A percentile compares a stretch with the other conserved stretches of the same genome.
Evolutionary conservation across 2,888 invertebrate species (phyloP).

Genomic region (Mechanitis messenoides): DNA sequence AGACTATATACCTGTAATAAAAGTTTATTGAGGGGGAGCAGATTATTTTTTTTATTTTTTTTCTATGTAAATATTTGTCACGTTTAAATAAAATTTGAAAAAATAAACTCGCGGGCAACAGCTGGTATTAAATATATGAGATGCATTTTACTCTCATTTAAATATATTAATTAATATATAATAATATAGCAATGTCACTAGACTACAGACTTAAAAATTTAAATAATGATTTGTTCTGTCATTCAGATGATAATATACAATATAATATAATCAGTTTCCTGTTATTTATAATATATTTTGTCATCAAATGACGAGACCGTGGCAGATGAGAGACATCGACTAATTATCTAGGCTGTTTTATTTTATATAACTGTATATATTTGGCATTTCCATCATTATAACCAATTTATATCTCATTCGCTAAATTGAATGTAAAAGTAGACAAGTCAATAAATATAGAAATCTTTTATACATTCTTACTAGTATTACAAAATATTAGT

Average conservation of each 20-base stretch:
- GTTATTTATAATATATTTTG: slow-evolving; percentile 9
- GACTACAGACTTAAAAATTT: slow-evolving; percentile 7
- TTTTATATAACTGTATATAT: background rate
- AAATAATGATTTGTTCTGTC: slow-evolving; percentile 7
- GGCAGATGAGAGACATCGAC: background rate
- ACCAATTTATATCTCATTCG: too few relatives aligned
- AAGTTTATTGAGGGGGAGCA: too few relatives aligned
- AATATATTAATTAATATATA: background rate
- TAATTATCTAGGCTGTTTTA: background rate
- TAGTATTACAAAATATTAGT: too few relatives aligned
- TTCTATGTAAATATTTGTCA: too few relatives aligned
- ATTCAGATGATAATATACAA: slow-evolving; percentile 14
- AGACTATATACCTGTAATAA: too few relatives aligned
- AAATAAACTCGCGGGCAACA: too few relatives aligned
- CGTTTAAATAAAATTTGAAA: too few relatives aligned
- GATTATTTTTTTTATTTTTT: too few relatives aligned
- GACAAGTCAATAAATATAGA: too few relatives aligned
- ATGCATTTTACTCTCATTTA: background rate
- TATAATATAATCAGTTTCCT: slow-evolving; percentile 11
- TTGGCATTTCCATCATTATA: background rate
- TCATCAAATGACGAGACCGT: background rate
- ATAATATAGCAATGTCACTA: background rate
- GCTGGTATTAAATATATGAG: background rate
- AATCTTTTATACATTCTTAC: too few relatives aligned
- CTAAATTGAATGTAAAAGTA: too few relatives aligned